Base-by-base conservation (phyloP, 2,113 vertebrate genomes). In the Orthochromis indermauri region DNA sequence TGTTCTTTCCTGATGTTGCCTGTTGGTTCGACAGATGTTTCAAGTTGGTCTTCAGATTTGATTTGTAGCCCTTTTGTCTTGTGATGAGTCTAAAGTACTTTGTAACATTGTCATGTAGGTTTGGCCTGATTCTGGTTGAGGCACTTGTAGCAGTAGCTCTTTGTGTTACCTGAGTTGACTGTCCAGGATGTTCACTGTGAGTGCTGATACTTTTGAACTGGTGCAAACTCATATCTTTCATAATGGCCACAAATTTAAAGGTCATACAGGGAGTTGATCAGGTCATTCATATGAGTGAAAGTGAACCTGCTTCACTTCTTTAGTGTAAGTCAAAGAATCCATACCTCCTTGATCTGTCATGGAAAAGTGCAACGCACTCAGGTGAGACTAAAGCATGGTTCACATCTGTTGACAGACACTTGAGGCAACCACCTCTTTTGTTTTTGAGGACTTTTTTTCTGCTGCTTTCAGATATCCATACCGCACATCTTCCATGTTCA, bases 21-120 rank as follows among this genome's bases (percentile, higher is more conserved):
- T 0, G 12, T 28, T 57, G 2, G 3, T 16, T 57, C 0, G 0
- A 57, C 24, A 57, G 54, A 57, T 57, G 54, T 57, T 0, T 57
- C 13, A 57, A 57, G 54, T 28, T 57, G 24, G 54, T 57, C 54
- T 57, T 57, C 54, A 57, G 54, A 16, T 14, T 57, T 57, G 54
- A 0, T 57, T 57, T 57, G 54, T 57, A 55, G 54, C 54, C 1
- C 12, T 26, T 55, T 57, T 57, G 21, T 57, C 54, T 8, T 57
- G 7, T 57, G 54, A 57, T 57, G 3, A 57, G 54, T 8, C 1
- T 55, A 55, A 55, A 55, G 54, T 57, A 26, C 7, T 57, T 26
- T 57, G 4, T 57, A 57, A 57, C 4, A 57, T 57, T 57, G 2
- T 57, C 54, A 26, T 8, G 24, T 57, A 14, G 54, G 54, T 57